Evolutionary conservation across 1,140 invertebrate genomes (phyloP).

Genomic region (Megalonaias nervosa): DNA sequence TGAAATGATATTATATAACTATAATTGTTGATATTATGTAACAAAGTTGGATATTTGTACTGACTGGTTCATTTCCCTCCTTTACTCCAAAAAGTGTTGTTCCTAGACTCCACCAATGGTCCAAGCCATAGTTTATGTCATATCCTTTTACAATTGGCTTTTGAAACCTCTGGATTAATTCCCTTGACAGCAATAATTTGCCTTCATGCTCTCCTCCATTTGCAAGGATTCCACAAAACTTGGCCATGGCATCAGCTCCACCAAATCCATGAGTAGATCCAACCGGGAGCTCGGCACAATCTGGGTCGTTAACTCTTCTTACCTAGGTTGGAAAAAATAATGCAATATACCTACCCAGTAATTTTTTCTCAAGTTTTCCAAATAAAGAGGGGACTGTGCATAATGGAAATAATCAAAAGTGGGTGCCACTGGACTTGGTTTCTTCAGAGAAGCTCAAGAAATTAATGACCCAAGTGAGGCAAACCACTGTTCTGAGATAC

Average conservation of each 20-base stretch:
- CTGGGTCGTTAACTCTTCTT: constrained; percentile 28
- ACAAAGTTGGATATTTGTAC: not conserved
- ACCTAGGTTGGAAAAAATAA: too few species aligned
- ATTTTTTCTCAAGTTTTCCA: too few species aligned
- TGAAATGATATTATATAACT: too few species aligned
- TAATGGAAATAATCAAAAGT: too few species aligned
- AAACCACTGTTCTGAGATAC: constrained; percentile 2
- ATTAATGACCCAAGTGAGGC: too few species aligned
- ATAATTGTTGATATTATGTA: too few species aligned
- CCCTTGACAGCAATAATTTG: constrained; percentile 21
- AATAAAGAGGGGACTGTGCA: too few species aligned
- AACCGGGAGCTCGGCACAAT: constrained; percentile 23
- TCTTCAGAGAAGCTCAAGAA: too few species aligned
- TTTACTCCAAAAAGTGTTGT: constrained; percentile 31
- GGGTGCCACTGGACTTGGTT: too few species aligned
- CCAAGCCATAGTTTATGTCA: constrained; percentile 31
- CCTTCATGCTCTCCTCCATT: constrained; percentile 38
- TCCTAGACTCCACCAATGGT: constrained; percentile 35
- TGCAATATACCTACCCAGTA: too few species aligned
- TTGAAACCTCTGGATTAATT: constrained; percentile 26
- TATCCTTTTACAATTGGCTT: constrained; percentile 19
- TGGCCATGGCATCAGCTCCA: constrained; percentile 32
- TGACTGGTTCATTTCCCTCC: constrained; percentile 16
- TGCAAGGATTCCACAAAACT: constrained; percentile 43
- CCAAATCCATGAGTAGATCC: constrained; percentile 34